phyloP scores from a whole-genome alignment of 1,140 invertebrate species.

The Heliconius hewitsoni region DNA sequence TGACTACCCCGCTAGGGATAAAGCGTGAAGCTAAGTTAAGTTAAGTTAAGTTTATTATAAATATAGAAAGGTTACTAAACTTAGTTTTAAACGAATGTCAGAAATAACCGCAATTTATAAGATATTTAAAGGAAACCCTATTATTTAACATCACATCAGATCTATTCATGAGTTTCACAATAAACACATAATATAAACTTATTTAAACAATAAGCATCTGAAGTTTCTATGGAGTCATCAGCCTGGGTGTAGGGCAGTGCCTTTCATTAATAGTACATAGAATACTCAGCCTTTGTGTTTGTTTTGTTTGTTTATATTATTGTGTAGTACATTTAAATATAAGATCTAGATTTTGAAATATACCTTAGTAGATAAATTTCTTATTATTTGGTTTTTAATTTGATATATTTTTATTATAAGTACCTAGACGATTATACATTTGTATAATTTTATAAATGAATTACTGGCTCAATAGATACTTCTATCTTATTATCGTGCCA shows the following conservation, averaged over 20 bases:
- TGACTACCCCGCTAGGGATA: no score
- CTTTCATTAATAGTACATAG: neutral
- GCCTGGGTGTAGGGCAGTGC: slow-evolving; percentile 8
- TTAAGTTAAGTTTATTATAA: no score
- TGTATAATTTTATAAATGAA: no score
- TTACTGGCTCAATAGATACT: no score
- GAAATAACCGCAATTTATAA: neutral
- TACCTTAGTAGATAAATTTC: no score
- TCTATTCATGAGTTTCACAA: slow-evolving; percentile 7
- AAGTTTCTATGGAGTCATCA: slow-evolving; percentile 5
- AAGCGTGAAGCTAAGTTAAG: no score
- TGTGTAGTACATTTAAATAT: neutral
- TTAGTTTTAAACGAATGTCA: neutral
- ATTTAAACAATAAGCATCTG: slow-evolving; percentile 2
- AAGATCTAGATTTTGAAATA: neutral
- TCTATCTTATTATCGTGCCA: no score
- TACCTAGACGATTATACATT: no score
- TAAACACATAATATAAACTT: slow-evolving; percentile 13
- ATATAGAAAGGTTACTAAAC: neutral
- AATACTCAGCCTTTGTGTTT: neutral
- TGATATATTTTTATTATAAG: no score
- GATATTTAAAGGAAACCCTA: neutral
- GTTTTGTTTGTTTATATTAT: neutral
- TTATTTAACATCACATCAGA: neutral
- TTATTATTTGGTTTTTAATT: no score